Conservation (phyloP, 2,888 invertebrate genomes). For the Lutraria lutraria region DNA sequence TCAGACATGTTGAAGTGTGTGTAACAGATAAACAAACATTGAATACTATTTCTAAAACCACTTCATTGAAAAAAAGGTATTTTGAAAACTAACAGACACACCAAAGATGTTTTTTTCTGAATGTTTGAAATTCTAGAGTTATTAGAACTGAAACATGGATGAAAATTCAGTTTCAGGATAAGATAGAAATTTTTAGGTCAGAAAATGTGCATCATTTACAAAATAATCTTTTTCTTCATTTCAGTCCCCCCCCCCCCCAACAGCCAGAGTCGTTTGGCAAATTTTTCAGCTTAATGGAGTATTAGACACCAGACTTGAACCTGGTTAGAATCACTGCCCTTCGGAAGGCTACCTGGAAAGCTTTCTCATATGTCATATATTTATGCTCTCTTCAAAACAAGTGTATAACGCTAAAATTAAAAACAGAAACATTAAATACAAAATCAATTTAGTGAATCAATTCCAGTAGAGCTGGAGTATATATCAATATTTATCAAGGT, state of each 20-base stretch:
- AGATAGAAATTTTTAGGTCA: not conserved
- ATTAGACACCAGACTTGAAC: too few relatives aligned
- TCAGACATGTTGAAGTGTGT: conserved; percentile 20
- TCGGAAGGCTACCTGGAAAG: too few relatives aligned
- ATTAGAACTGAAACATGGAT: not conserved
- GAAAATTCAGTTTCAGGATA: not conserved
- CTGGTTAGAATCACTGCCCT: too few relatives aligned
- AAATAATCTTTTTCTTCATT: not conserved
- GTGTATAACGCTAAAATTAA: too few relatives aligned
- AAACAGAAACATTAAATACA: too few relatives aligned
- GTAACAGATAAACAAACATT: not conserved
- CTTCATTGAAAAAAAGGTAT: not conserved
- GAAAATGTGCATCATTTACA: not conserved
- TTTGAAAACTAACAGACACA: conserved; percentile 19
- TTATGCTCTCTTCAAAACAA: too few relatives aligned
- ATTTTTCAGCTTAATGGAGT: too few relatives aligned
- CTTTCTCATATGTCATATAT: too few relatives aligned
- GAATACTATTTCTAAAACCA: not conserved
- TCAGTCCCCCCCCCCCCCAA: too few relatives aligned
- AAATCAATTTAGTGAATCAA: not conserved
- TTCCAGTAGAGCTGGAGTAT: not conserved
- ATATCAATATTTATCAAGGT: not conserved
- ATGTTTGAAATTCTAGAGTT: not conserved
- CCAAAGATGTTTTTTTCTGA: not conserved
- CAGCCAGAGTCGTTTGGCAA: too few relatives aligned